Percentiles rank a stretch among this genome's conserved stretches.
phyloP scores from a whole-genome alignment of 1,140 invertebrate genomes.

The Brachystomella parvula region DNA sequence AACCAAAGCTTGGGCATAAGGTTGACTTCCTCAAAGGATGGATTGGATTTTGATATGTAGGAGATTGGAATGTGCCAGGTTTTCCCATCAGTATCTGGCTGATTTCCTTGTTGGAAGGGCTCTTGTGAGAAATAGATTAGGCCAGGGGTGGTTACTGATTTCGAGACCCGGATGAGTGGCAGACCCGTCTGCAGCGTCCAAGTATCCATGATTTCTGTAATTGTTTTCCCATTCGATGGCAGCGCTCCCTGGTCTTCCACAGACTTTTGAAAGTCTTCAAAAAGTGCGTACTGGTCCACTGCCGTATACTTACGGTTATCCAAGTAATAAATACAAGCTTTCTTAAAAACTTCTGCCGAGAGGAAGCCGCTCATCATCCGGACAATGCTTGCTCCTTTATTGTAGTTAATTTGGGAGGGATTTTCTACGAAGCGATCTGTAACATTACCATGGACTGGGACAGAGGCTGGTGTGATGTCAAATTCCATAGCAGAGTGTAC shows the following conservation, averaged over 20 bases:
- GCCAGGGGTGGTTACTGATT: conserved; percentile 42
- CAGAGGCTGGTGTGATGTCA: conserved; percentile 50
- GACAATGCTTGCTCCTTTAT: conserved; percentile 60
- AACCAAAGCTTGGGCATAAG: conserved; percentile 18
- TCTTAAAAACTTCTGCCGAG: conserved; percentile 53
- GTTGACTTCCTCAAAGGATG: conserved; percentile 40
- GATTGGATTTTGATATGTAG: conserved; percentile 44
- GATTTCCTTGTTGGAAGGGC: not conserved
- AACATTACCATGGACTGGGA: conserved; percentile 52
- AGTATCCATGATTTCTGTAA: conserved; percentile 66
- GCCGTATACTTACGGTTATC: conserved; percentile 51
- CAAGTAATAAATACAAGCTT: conserved; percentile 54
- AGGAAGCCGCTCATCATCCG: conserved; percentile 65
- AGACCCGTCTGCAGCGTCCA: conserved; percentile 77
- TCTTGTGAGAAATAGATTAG: conserved; percentile 8
- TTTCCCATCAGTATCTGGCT: not conserved
- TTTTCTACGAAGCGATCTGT: conserved; percentile 46
- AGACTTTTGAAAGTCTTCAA: conserved; percentile 52
- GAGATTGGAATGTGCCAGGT: conserved; percentile 53
- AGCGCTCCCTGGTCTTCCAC: conserved; percentile 39
- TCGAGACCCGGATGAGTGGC: conserved; percentile 65
- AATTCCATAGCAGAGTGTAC: conserved; percentile 47
- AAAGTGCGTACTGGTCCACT: conserved; percentile 63
- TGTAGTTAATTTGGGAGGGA: conserved; percentile 39
- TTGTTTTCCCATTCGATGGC: conserved; percentile 28